These are phyloP conservation scores for Prochilodus magdalenae DNA, from an alignment of 2,113 vertebrate genomes.

Conservation along the genomic window DNA sequence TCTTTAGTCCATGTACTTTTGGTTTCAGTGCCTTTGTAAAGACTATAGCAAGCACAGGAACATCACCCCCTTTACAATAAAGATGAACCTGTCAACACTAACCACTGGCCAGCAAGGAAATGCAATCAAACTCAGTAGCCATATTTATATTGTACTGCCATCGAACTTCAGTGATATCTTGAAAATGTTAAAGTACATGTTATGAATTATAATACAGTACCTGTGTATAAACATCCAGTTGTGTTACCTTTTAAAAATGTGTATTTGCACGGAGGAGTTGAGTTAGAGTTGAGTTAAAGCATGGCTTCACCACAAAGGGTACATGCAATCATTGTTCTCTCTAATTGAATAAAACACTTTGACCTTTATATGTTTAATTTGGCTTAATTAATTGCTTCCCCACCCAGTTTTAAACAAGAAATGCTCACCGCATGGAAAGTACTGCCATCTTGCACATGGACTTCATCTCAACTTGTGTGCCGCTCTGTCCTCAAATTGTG, in stretches of 20 bases:
- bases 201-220: conserved; percentile 42
- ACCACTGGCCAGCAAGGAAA: conserved; percentile 32
- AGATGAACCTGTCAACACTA: conserved; percentile 28
- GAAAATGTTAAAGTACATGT: conserved; percentile 35
- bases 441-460: conserved; percentile 55
- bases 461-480: conserved; percentile 62
- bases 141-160: not conserved
- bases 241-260: conserved; percentile 29
- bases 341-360: conserved; percentile 38
- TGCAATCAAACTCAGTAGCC: conserved; percentile 24
- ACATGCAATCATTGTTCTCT: conserved; percentile 37
- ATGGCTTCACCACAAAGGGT: conserved; percentile 45
- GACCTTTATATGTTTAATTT: conserved; percentile 62
- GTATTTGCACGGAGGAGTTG: conserved; percentile 12
- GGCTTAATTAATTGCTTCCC: conserved; percentile 49
- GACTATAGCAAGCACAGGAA: conserved; percentile 23
- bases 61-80: conserved; percentile 34
- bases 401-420: conserved; percentile 49
- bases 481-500: conserved; percentile 69
- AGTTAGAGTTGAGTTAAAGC: conserved; percentile 34
- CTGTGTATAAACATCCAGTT: conserved; percentile 46
- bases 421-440: conserved; percentile 58
- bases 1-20: conserved; percentile 53
- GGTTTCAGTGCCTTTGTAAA: conserved; percentile 57
- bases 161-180: conserved; percentile 35